Base-by-base conservation (phyloP, 2,888 invertebrate species). In the Drosophila meridiana region DNA sequence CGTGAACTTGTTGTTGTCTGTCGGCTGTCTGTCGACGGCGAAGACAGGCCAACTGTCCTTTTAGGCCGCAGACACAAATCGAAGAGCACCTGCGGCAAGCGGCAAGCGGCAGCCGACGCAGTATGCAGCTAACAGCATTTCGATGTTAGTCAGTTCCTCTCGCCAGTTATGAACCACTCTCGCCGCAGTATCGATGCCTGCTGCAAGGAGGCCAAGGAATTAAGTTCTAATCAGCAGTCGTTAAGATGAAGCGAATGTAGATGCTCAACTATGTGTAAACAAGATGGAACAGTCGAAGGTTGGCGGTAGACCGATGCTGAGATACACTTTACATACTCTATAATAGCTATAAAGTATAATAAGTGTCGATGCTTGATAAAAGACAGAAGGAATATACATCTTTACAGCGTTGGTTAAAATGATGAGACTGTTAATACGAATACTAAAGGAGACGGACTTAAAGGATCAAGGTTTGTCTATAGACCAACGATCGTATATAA, bases 11-110 rank as follows among this genome's bases (percentile, higher is more conserved):
- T 56, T 61, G 59, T 50, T 53, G 69, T 28, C 30, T 50, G 56
- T 64, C 38, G 63, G 71, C 69, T 71, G 80, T 64, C 57, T 74
- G 48, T 30, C 80, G 76, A 65, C 62, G 53, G 63, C 65, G 56
- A 52, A 56, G 87, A 87, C 83, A 82, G 82, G 76, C 85, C 74
- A 74, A 87, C 82, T 83, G 87, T 83, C 87, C 83, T 87, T 80
- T 71, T 69, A 74, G 81, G 74, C 74, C 55, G 66, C 79, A 75
- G 76, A 68, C 58, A 73, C 58, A 73, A 73, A 70, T 74, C 55
- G 69, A 61, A 69, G 67, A 72, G 72, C 72, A 78, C 73, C 78
- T 73, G 77, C 77, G 76, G 69, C 76, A 73, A 56, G 3, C 11
- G 75, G 69, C 78, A n/a, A 43, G 9, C 26, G 20, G 45, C 47